phyloP scores from a whole-genome alignment of 2,888 invertebrate species.

The Quadriops clusia region DNA sequence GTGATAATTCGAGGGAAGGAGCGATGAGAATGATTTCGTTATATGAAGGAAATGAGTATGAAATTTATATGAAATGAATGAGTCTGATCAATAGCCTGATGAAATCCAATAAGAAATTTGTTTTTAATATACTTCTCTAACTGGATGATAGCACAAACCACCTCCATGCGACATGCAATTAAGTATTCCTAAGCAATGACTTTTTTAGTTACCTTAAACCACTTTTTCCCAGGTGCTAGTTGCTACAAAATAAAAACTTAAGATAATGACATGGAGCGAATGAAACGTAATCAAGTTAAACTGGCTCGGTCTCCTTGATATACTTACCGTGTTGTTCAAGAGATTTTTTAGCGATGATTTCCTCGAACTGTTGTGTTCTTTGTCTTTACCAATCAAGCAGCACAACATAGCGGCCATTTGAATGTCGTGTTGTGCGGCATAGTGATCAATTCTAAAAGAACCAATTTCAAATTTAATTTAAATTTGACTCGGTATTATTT shows the following conservation, averaged over 20 bases:
- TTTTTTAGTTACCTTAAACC: constrained; percentile 45
- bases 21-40: too few species aligned
- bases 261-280: too few species aligned
- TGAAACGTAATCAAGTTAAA: too few species aligned
- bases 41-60: too few species aligned
- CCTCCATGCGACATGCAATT: constrained; percentile 4
- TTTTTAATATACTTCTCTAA: too few species aligned
- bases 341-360: constrained; percentile 23
- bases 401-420: constrained; percentile 92
- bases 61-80: too few species aligned
- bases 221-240: constrained; percentile 49
- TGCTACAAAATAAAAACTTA: constrained; percentile 41
- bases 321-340: constrained; percentile 24
- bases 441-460: constrained; percentile 60
- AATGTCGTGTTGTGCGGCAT: constrained; percentile 68
- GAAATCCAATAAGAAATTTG: too few species aligned
- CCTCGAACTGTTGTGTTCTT: constrained; percentile 20
- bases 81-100: too few species aligned
- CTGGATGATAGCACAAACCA: too few species aligned
- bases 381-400: constrained; percentile 65
- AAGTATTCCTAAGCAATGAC: constrained; percentile 9
- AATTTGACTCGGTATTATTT: too few species aligned
- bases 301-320: too few species aligned
- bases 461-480: constrained; percentile 10
- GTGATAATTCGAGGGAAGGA: too few species aligned